Evolutionary conservation across 2,888 invertebrate genomes (phyloP).

Genomic region (Cataglyphis altisquamis): DNA sequence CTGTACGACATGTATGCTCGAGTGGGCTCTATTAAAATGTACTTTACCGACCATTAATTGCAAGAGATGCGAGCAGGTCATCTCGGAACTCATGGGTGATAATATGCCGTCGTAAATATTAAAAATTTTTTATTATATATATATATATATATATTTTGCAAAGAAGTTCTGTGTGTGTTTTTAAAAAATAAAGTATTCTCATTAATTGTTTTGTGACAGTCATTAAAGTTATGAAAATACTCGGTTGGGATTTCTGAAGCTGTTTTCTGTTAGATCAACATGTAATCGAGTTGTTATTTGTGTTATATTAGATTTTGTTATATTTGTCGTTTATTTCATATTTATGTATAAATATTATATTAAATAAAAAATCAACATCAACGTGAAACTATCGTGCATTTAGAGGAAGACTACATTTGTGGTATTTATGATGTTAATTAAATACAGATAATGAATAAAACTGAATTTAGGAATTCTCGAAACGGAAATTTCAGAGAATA

Average conservation of each 20-base stretch:
- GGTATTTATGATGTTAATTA: neutral
- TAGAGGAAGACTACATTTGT: neutral
- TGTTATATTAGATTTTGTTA: neutral
- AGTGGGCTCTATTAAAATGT: slow-evolving; percentile 67
- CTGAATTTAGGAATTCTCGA: neutral
- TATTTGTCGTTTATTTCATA: neutral
- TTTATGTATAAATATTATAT: neutral
- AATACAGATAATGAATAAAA: neutral
- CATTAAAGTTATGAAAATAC: neutral
- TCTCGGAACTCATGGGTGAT: slow-evolving; percentile 23
- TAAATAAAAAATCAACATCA: neutral
- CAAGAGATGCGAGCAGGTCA: slow-evolving; percentile 54
- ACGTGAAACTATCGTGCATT: neutral
- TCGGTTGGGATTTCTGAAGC: neutral
- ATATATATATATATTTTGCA: neutral
- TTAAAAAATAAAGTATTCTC: neutral
- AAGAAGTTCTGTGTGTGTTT: neutral
- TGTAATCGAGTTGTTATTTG: neutral
- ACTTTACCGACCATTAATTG: slow-evolving; percentile 70
- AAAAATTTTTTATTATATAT: neutral
- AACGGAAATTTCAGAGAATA: neutral
- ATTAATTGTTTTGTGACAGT: neutral
- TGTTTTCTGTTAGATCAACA: neutral
- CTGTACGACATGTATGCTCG: slow-evolving; percentile 59
- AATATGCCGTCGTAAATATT: neutral